A percentile compares a stretch with the other conserved stretches of the same genome.
Conservation (phyloP, 2,888 invertebrate genomes). For the Ennomos fuscantarius region DNA sequence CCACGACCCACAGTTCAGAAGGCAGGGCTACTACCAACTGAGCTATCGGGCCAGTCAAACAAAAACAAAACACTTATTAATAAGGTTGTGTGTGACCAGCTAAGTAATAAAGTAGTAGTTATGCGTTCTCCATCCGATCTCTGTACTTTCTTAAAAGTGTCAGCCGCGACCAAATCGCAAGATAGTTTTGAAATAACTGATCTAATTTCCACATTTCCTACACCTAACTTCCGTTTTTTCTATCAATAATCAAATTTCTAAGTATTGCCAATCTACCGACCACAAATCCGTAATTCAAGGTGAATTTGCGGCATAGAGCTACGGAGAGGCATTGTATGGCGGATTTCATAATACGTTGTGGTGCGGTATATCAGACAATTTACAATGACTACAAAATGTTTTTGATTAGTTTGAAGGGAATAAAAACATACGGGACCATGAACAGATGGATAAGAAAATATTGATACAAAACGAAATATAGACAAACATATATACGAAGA, state of each 20-base stretch:
- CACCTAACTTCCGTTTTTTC: conserved; percentile 21
- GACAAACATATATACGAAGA: no score
- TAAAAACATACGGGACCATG: conserved; percentile 23
- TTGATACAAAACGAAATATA: no score
- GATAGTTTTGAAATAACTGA: not conserved
- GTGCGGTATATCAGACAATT: conserved; percentile 33
- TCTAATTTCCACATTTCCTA: not conserved
- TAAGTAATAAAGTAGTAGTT: no score
- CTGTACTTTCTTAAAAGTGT: no score
- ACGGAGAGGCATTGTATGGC: conserved; percentile 29
- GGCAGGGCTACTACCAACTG: no score
- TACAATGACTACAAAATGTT: conserved; percentile 35
- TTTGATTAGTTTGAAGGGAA: conserved; percentile 28
- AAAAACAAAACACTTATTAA: no score
- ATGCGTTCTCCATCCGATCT: no score
- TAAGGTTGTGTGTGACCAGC: no score
- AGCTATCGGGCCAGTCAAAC: no score
- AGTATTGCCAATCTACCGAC: conserved; percentile 17
- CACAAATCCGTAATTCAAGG: conserved; percentile 33
- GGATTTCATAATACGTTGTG: conserved; percentile 32
- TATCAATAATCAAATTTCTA: conserved; percentile 6
- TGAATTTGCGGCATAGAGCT: conserved; percentile 33
- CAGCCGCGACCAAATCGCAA: not conserved
- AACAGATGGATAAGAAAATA: no score
- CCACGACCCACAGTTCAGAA: no score